Base-by-base conservation (phyloP, 1,140 invertebrate species). In the Drosophila santomea region DNA sequence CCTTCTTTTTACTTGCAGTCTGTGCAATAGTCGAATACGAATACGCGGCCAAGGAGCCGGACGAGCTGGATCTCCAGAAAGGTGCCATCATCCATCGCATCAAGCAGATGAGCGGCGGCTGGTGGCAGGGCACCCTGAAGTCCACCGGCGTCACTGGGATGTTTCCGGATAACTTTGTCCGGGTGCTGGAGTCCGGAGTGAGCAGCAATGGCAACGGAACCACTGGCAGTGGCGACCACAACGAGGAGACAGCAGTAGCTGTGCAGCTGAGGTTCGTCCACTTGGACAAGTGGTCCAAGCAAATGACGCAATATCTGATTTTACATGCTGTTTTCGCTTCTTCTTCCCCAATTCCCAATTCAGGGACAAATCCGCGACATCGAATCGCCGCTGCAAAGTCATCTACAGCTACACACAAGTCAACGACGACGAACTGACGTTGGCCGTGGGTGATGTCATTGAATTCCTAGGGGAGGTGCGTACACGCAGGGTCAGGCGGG, bases 101-200 rank as follows among this genome's bases (percentile, higher is more conserved):
- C 47, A 95, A 96, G 73, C 95, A 96, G 55, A 96, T 97, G 86
- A 94, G 96, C 50, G 98, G 97, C 35, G 98, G 98, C 58, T 99
- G 98, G 98, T 99, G 97, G 97, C 96, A 98, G 93, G 98, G 98
- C 5, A 97, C 96, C n/a, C 93, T 99, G 20, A 94, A 95, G 76
- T 54, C 81, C 43, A 93, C 93, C 25, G 97, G 97, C 48, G 95
- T 96, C 82, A 95, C 96, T 59, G 98, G 98, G 81, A 97, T 99
- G 96, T 99, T 99, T 93, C 98, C 98, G 11, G 97, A 98, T 92
- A 99, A 98, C 93, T 99, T 98, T 94, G 98, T 99, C 5, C 96
- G 96, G 91, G 94, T 97, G 72, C 67, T 95, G 38, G 92, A 92
- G 48, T 54, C 81, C 23, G 83, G 51, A 51, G 73, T 54, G 32